These are phyloP conservation scores for Phortica magna DNA, from an alignment of 2,888 invertebrate species.

Conservation along the genomic window DNA sequence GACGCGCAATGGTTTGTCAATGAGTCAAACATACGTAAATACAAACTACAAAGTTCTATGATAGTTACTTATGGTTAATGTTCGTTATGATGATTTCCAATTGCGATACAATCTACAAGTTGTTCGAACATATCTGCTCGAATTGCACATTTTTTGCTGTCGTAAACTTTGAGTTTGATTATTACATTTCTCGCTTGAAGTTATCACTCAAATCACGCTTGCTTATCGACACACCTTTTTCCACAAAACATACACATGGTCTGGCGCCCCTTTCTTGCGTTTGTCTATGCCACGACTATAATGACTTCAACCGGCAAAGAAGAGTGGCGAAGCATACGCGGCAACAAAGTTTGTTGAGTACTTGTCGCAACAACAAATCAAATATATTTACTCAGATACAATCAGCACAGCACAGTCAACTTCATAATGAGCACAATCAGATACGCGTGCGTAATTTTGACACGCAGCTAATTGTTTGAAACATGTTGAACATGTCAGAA, in stretches of 20 bases:
- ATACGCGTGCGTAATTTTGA: slow-evolving; percentile 21
- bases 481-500: slow-evolving; percentile 18
- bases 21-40: background rate
- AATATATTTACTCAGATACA: slow-evolving; percentile 22
- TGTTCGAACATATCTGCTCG: too few relatives aligned
- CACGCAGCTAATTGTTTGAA: slow-evolving; percentile 25
- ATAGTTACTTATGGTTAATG: too few relatives aligned
- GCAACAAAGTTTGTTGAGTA: slow-evolving; percentile 10
- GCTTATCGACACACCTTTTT: too few relatives aligned
- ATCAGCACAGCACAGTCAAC: slow-evolving; percentile 17
- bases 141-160: too few relatives aligned
- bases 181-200: too few relatives aligned
- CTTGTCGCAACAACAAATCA: slow-evolving; percentile 27
- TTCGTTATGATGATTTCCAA: too few relatives aligned
- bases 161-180: too few relatives aligned
- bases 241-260: too few relatives aligned
- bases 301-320: background rate
- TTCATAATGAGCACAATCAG: slow-evolving; percentile 6
- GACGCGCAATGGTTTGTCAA: slow-evolving; percentile 2
- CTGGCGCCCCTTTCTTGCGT: too few relatives aligned
- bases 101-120: too few relatives aligned
- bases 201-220: too few relatives aligned
- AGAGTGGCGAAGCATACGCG: background rate
- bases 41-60: background rate
- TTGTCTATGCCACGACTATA: too few relatives aligned